Evolutionary conservation across 2,888 invertebrate genomes (phyloP).

Genomic region (Ophion slaviceki): DNA sequence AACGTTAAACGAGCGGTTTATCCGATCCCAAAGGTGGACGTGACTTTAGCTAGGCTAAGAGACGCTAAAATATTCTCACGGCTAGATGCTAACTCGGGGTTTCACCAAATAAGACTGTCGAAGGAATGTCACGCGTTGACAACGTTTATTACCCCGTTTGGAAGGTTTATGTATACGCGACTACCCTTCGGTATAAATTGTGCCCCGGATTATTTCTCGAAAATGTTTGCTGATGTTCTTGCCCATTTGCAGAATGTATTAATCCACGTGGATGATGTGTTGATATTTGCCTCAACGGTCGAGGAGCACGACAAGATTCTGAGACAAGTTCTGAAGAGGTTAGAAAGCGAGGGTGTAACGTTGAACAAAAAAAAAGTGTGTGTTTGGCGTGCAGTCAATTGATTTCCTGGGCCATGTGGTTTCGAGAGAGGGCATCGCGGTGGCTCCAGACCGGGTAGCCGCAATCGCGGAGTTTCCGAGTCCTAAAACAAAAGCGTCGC

Average conservation of each 20-base stretch:
- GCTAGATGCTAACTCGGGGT: slow-evolving; percentile 68
- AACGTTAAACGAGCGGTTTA: slow-evolving; percentile 65
- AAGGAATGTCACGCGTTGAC: slow-evolving; percentile 63
- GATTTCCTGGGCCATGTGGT: slow-evolving; percentile 71
- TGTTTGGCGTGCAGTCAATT: slow-evolving; percentile 65
- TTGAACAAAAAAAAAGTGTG: slow-evolving; percentile 72
- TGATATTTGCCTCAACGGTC: slow-evolving; percentile 68
- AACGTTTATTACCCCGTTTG: slow-evolving; percentile 68
- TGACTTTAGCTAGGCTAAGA: slow-evolving; percentile 66
- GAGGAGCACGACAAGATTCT: slow-evolving; percentile 67
- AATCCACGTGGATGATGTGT: slow-evolving; percentile 70
- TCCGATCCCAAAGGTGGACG: slow-evolving; percentile 73
- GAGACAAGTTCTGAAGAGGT: slow-evolving; percentile 61
- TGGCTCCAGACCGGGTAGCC: slow-evolving; percentile 58
- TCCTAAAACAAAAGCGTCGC: slow-evolving; percentile 63
- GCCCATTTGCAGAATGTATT: slow-evolving; percentile 61
- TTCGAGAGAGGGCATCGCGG: slow-evolving; percentile 55
- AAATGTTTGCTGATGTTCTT: slow-evolving; percentile 21
- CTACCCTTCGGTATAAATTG: too few relatives aligned
- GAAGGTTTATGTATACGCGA: slow-evolving; percentile 55
- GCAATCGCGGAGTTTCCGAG: slow-evolving; percentile 60
- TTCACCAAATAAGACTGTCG: slow-evolving; percentile 62
- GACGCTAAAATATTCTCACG: slow-evolving; percentile 70
- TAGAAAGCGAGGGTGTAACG: slow-evolving; percentile 67
- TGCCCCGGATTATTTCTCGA: slow-evolving; percentile 51